These are phyloP conservation scores for Drosophila limbata DNA, from an alignment of 2,888 invertebrate genomes.

Conservation along the genomic window DNA sequence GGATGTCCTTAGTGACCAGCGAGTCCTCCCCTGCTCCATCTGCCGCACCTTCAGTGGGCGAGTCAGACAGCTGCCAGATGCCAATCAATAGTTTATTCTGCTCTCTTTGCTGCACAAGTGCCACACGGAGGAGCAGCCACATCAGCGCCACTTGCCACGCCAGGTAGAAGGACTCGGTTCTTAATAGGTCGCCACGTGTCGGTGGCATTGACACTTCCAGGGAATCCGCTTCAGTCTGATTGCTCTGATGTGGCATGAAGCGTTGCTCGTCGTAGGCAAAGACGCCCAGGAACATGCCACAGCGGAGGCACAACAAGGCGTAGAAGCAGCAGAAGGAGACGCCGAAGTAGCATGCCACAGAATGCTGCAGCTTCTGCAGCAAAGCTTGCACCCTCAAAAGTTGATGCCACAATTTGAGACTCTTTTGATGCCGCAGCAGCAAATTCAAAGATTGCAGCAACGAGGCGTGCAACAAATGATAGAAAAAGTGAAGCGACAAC, in stretches of 20 bases:
- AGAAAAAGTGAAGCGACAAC: conserved; percentile 34
- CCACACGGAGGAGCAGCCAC: conserved; percentile 48
- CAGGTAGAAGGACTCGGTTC: conserved; percentile 13
- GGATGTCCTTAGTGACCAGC: conserved; percentile 24
- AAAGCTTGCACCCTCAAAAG: conserved; percentile 20
- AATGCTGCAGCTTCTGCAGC: conserved; percentile 31
- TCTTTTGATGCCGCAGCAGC: background rate
- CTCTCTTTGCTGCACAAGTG: conserved; percentile 42
- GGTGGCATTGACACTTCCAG: conserved; percentile 6
- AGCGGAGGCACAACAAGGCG: conserved; percentile 16
- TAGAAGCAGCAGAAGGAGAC: conserved; percentile 19
- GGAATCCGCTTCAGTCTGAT: conserved; percentile 17
- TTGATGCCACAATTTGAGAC: conserved; percentile 19
- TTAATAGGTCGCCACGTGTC: background rate
- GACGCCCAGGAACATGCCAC: conserved; percentile 5
- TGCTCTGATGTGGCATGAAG: conserved; percentile 16
- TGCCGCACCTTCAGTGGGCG: background rate
- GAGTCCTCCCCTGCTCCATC: background rate
- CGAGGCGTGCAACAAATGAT: conserved; percentile 45
- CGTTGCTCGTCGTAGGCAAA: conserved; percentile 30
- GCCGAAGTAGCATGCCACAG: conserved; percentile 50
- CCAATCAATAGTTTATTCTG: conserved; percentile 9
- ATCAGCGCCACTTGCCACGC: conserved; percentile 36
- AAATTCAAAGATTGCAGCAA: conserved; percentile 44
- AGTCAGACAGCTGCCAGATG: conserved; percentile 30